Conservation (phyloP, 2,797 vertebrate species). For the Margarornis squamiger region DNA sequence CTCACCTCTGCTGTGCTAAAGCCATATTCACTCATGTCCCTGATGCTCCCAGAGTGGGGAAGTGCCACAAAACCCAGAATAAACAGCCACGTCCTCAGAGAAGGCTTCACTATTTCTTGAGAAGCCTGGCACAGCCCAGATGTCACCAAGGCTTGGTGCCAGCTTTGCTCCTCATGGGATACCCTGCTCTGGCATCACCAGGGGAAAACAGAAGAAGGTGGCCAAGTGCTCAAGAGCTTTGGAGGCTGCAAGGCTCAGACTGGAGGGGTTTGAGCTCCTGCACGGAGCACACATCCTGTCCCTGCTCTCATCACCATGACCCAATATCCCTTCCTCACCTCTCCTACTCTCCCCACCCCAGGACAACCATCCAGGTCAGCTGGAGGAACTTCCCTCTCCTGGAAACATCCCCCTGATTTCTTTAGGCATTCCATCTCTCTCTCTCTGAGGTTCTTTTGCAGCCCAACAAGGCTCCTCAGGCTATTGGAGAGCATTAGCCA, state of each 20-base stretch:
- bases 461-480: not conserved
- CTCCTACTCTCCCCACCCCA: not conserved
- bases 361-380: not conserved
- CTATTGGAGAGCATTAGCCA: not conserved
- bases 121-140: not conserved
- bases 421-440: not conserved
- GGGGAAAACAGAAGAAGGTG: not conserved
- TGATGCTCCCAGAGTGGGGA: fast-evolving
- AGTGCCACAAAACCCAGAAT: not conserved
- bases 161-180: not conserved
- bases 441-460: not conserved
- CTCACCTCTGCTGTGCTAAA: not conserved
- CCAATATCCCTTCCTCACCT: not conserved
- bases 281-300: not conserved
- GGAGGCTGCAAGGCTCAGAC: not conserved
- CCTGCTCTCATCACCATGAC: fast-evolving
- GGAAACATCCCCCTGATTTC: not conserved
- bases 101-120: not conserved
- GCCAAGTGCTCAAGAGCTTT: not conserved
- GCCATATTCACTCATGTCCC: fast-evolving
- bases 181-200: not conserved
- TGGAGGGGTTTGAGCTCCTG: not conserved
- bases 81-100: fast-evolving
- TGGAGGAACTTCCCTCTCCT: not conserved
- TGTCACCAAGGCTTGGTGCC: not conserved